phyloP scores from a whole-genome alignment of 2,113 vertebrate species.

The Myiozetetes cayanensis region DNA sequence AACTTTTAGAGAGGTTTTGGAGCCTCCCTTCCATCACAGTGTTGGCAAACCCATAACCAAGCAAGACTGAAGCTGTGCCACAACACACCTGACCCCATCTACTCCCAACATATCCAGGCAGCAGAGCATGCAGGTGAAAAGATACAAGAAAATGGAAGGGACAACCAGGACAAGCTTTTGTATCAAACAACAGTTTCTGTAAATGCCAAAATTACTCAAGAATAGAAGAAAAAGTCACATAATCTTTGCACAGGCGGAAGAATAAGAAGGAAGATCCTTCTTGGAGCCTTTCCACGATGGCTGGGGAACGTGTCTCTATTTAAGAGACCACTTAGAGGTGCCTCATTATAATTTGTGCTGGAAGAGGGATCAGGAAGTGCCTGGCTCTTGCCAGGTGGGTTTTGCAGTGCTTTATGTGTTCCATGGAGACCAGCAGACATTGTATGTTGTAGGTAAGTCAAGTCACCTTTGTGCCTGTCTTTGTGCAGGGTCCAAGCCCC shows the following conservation, averaged over 20 bases:
- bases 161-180: background rate
- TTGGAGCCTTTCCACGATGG: background rate
- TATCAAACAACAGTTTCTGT: background rate
- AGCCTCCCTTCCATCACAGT: background rate
- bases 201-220: background rate
- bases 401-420: background rate
- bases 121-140: background rate
- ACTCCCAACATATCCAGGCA: background rate
- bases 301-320: background rate
- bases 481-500: background rate
- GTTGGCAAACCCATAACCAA: background rate
- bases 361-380: background rate
- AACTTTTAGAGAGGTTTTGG: background rate
- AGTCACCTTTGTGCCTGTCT: background rate
- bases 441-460: background rate
- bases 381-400: background rate
- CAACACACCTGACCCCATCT: accelerated
- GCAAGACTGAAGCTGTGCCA: accelerated
- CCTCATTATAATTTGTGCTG: background rate
- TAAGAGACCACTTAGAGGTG: background rate
- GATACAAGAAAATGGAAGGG: accelerated
- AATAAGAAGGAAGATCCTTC: background rate
- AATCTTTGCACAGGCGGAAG: background rate
- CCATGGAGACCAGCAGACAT: background rate
- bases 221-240: background rate